These are phyloP conservation scores for Sceliomorpha sp. DNA, from an alignment of 2,888 invertebrate genomes.

Conservation along the genomic window DNA sequence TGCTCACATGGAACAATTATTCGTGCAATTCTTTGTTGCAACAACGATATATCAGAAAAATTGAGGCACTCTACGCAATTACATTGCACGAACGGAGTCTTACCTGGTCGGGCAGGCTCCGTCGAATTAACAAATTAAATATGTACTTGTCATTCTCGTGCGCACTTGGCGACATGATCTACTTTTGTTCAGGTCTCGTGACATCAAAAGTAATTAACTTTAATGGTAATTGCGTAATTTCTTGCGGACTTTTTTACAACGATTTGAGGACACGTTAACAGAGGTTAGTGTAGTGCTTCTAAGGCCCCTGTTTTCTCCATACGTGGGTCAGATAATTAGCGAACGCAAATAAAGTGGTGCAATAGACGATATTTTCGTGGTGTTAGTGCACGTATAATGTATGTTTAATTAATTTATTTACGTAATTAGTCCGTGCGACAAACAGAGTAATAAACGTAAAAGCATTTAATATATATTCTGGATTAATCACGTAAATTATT, in stretches of 20 bases:
- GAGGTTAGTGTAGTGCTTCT: too few species aligned
- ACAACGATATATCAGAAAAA: conserved; percentile 8
- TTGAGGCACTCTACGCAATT: conserved; percentile 11
- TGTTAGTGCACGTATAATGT: too few species aligned
- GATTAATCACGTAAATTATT: too few species aligned
- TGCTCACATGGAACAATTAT: neutral
- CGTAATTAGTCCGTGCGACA: too few species aligned
- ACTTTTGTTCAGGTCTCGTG: neutral
- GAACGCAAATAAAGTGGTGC: too few species aligned
- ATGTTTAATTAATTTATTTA: too few species aligned
- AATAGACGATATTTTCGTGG: too few species aligned
- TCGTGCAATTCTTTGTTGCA: conserved; percentile 6
- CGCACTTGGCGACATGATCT: conserved; percentile 1
- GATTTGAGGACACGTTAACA: neutral
- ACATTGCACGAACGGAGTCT: conserved; percentile 8
- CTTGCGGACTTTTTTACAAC: conserved; percentile 10
- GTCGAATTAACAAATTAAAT: conserved; percentile 23
- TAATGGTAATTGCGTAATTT: conserved; percentile 1
- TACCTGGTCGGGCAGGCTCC: conserved; percentile 4
- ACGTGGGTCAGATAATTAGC: too few species aligned
- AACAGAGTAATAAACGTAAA: too few species aligned
- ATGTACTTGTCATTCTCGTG: conserved; percentile 13
- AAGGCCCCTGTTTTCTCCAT: too few species aligned
- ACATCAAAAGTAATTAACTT: conserved; percentile 13
- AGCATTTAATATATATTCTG: too few species aligned